Evolutionary conservation across 2,888 invertebrate genomes (phyloP).

Genomic region (Hybos culiciformis): DNA sequence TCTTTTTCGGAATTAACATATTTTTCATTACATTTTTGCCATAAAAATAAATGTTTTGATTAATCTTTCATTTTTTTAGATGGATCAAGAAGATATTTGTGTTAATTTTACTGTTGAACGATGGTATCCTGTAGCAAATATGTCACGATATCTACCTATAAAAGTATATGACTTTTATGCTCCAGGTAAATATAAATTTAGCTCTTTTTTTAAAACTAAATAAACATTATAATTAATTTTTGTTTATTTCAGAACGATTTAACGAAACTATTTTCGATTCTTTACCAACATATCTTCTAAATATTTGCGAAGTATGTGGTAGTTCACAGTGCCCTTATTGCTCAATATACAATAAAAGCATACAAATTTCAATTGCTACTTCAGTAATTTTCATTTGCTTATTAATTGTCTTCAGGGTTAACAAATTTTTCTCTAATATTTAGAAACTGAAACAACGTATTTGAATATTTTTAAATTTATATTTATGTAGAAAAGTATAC

Average conservation of each 20-base stretch:
- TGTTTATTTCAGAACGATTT: constrained; percentile 58
- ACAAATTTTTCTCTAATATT: too few relatives aligned
- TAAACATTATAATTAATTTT: constrained; percentile 1
- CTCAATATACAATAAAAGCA: constrained; percentile 62
- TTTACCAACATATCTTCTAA: constrained; percentile 68
- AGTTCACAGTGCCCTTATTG: constrained; percentile 91
- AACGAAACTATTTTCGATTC: constrained; percentile 87
- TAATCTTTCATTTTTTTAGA: constrained; percentile 39
- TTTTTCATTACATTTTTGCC: neutral
- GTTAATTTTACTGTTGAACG: constrained; percentile 86
- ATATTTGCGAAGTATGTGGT: constrained; percentile 89
- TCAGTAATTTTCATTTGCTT: neutral
- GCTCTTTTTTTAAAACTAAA: neutral
- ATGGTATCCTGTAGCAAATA: constrained; percentile 93
- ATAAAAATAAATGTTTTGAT: neutral
- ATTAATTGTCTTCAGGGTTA: neutral
- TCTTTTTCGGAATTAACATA: neutral
- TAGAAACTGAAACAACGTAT: too few relatives aligned
- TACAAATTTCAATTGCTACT: neutral
- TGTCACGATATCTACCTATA: constrained; percentile 82
- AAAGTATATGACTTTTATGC: constrained; percentile 92
- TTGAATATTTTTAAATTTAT: too few relatives aligned
- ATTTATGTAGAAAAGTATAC: too few relatives aligned
- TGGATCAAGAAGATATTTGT: constrained; percentile 73
- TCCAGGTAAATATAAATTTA: constrained; percentile 52